phyloP scores from a whole-genome alignment of 2,888 invertebrate genomes.

The Parochlus steinenii region DNA sequence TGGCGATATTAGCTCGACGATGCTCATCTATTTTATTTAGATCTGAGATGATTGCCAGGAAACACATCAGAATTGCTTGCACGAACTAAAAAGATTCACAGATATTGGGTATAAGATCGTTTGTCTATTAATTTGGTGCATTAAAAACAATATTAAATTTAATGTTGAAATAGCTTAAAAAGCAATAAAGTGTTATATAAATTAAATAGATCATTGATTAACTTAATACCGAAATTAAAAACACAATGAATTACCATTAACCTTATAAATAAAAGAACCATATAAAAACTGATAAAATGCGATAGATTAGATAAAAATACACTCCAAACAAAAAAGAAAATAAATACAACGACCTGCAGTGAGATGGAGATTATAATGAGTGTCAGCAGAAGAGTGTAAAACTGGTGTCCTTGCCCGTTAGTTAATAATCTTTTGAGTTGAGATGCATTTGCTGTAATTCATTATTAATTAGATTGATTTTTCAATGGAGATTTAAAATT shows the following conservation, averaged over 20 bases:
- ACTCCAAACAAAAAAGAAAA: background rate
- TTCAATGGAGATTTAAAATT: no score
- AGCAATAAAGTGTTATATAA: no score
- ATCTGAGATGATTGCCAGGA: constrained; percentile 15
- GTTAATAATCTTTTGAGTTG: constrained; percentile 15
- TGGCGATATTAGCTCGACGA: constrained; percentile 15
- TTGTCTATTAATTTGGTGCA: no score
- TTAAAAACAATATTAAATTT: no score
- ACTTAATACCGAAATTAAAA: no score
- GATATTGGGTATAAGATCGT: no score
- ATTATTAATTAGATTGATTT: no score
- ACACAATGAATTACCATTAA: constrained; percentile 2
- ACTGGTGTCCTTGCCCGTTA: constrained; percentile 13
- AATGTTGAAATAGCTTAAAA: no score
- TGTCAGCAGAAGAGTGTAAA: constrained; percentile 13
- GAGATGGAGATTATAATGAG: constrained; percentile 14
- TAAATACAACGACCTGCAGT: constrained; percentile 14
- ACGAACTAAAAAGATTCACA: constrained; percentile 14
- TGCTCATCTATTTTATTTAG: constrained; percentile 16
- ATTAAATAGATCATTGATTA: no score
- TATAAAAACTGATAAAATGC: background rate
- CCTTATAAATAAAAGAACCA: background rate
- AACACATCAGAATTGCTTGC: constrained; percentile 14
- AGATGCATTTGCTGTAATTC: constrained; percentile 16
- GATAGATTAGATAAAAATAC: background rate